These are phyloP conservation scores for Carpatolechia fugitivella DNA, from an alignment of 2,888 invertebrate species.

Conservation along the genomic window DNA sequence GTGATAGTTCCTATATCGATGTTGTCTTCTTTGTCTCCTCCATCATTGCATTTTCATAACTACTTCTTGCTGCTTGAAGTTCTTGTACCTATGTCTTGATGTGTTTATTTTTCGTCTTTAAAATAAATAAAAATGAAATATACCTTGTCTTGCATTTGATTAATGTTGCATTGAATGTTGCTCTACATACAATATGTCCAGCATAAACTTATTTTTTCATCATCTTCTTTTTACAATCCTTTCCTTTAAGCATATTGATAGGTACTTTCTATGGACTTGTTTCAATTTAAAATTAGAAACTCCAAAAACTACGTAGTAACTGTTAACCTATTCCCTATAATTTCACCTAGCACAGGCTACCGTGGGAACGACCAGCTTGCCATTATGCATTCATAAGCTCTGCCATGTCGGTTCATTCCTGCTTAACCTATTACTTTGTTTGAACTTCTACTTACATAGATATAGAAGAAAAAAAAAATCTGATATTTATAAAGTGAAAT, in stretches of 20 bases:
- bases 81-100: not conserved
- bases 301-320: not conserved
- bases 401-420: slow-evolving; percentile 4
- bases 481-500: no score
- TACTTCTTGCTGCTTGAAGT: not conserved
- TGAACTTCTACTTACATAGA: no score
- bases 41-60: not conserved
- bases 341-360: slow-evolving; percentile 8
- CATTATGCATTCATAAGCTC: slow-evolving; percentile 20
- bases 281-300: not conserved
- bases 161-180: no score
- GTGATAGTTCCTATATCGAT: not conserved
- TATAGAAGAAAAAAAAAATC: no score
- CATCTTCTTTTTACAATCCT: not conserved
- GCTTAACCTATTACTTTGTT: not conserved
- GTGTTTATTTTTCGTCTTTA: not conserved
- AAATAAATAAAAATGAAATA: no score
- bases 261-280: not conserved
- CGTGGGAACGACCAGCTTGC: slow-evolving; percentile 28
- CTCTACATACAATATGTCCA: no score
- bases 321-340: slow-evolving; percentile 5
- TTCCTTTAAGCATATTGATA: not conserved
- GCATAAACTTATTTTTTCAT: no score
- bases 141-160: no score
- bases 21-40: slow-evolving; percentile 14